These are phyloP conservation scores for Eira barbara DNA, from an alignment of 2,113 vertebrate species.

Conservation along the genomic window DNA sequence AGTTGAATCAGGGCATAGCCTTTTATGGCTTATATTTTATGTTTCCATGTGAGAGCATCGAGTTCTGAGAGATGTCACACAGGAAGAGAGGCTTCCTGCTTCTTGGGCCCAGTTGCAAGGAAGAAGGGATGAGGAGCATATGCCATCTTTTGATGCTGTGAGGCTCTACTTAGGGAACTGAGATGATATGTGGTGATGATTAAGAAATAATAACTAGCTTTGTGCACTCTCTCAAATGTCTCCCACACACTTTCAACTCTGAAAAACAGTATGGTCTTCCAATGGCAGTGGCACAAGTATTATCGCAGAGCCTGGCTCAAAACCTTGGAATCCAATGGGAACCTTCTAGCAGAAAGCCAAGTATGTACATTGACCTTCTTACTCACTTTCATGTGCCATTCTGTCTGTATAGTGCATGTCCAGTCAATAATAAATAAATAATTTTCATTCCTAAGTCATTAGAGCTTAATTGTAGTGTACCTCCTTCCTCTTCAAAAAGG, in stretches of 20 bases:
- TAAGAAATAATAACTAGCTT: conserved; percentile 71
- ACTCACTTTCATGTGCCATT: conserved; percentile 15
- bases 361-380: conserved; percentile 83
- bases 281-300: conserved; percentile 90
- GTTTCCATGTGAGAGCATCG: background rate
- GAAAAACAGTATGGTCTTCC: conserved; percentile 90
- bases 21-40: background rate
- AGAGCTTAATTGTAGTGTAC: background rate
- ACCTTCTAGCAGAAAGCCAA: conserved; percentile 90
- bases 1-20: background rate
- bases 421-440: background rate
- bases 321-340: conserved; percentile 99
- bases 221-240: conserved; percentile 73
- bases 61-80: background rate
- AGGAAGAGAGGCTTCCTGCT: conserved; percentile 15
- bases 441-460: background rate
- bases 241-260: conserved; percentile 72
- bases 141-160: background rate
- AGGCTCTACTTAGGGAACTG: conserved; percentile 41
- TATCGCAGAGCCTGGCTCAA: conserved; percentile 96
- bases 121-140: background rate
- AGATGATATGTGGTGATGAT: conserved; percentile 29
- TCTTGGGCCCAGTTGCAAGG: background rate
- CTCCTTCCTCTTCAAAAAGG: background rate
- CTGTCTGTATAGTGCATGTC: conserved; percentile 47